A percentile compares a stretch with the other conserved stretches of the same genome.
These are phyloP conservation scores for Threskiornis aethiopicus DNA, from an alignment of 2,797 vertebrate genomes.

Conservation along the genomic window DNA sequence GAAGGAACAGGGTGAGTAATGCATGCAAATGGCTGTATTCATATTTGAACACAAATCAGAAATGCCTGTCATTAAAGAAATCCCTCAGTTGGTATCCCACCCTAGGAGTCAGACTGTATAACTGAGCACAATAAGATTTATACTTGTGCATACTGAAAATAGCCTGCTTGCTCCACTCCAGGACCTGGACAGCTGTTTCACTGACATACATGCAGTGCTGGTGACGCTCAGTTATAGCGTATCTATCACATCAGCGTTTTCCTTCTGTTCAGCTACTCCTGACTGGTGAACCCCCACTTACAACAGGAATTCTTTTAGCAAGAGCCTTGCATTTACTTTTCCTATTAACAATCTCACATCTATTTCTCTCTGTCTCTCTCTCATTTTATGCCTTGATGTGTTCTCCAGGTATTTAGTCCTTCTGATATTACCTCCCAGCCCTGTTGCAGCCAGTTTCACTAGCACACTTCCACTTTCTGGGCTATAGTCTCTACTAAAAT, in stretches of 20 bases:
- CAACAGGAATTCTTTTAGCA: background rate
- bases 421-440: background rate
- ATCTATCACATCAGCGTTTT: background rate
- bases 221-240: background rate
- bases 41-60: constrained; percentile 6
- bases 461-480: background rate
- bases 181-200: background rate
- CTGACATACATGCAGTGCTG: background rate
- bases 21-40: background rate
- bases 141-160: background rate
- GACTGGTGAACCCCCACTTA: background rate
- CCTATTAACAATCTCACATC: background rate
- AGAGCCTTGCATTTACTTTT: background rate
- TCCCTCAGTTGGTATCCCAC: background rate
- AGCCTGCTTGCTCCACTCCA: background rate
- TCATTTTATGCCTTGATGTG: background rate
- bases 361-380: background rate
- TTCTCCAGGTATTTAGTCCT: background rate
- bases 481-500: background rate
- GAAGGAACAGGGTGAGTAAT: background rate
- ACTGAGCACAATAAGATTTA: background rate
- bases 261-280: background rate
- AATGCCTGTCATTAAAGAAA: background rate
- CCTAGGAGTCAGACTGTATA: background rate
- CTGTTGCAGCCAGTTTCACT: background rate